These are phyloP conservation scores for Oegoconia quadripuncta DNA, from an alignment of 2,888 invertebrate genomes.

Conservation along the genomic window DNA sequence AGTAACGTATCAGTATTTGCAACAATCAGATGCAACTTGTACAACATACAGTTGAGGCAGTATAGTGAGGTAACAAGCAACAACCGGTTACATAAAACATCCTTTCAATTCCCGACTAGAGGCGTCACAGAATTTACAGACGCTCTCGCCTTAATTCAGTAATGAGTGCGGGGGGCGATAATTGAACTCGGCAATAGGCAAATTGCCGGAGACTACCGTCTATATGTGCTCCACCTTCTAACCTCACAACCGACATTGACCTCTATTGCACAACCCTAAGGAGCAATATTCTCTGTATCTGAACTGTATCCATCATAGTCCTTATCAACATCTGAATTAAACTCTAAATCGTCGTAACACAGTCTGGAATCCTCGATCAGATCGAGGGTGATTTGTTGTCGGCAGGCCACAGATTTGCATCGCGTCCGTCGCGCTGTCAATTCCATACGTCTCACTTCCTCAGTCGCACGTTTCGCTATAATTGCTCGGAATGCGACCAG, in stretches of 20 bases:
- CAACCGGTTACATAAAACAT: slow-evolving; percentile 47
- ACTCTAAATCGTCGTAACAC: slow-evolving; percentile 44
- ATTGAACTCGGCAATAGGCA: slow-evolving; percentile 76
- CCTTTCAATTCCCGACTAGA: slow-evolving; percentile 54
- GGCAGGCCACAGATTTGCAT: slow-evolving; percentile 65
- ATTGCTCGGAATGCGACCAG: slow-evolving; percentile 50
- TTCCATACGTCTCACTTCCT: slow-evolving; percentile 57
- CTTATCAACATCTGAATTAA: slow-evolving; percentile 50
- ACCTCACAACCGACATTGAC: slow-evolving; percentile 27
- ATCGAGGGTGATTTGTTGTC: slow-evolving; percentile 32
- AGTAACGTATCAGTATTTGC: background rate
- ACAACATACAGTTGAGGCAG: slow-evolving; percentile 4
- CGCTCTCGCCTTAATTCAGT: slow-evolving; percentile 73
- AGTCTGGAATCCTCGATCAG: slow-evolving; percentile 42
- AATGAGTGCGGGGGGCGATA: slow-evolving; percentile 78
- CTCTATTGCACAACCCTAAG: slow-evolving; percentile 36
- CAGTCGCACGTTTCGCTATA: slow-evolving; percentile 41
- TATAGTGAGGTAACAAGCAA: slow-evolving; percentile 44
- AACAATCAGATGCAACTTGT: too few species aligned
- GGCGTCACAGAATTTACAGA: slow-evolving; percentile 69
- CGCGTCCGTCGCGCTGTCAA: slow-evolving; percentile 57
- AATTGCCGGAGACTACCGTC: slow-evolving; percentile 64
- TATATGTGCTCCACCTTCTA: slow-evolving; percentile 37
- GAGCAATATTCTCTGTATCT: slow-evolving; percentile 30
- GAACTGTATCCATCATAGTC: slow-evolving; percentile 30